Percentiles rank a stretch among this genome's conserved stretches.
Conservation (phyloP, 1,140 invertebrate species). For the Ladona fulva region DNA sequence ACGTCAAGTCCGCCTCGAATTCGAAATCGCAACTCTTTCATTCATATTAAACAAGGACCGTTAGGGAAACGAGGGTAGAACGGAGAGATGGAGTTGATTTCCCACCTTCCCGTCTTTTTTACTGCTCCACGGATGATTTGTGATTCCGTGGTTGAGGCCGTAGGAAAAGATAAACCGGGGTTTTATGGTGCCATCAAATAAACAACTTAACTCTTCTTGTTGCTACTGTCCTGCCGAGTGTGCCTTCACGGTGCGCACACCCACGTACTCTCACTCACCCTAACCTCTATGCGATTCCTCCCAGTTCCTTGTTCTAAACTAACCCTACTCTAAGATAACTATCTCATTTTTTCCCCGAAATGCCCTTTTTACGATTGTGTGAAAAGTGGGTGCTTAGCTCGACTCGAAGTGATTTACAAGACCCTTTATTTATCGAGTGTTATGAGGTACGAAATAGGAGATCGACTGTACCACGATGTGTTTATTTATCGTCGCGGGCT, state of each 20-base stretch:
- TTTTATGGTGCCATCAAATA: slow-evolving; percentile 46
- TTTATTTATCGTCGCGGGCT: too few species aligned
- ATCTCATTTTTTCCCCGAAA: too few species aligned
- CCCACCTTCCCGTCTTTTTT: neutral
- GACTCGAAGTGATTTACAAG: too few species aligned
- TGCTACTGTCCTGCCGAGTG: slow-evolving; percentile 21
- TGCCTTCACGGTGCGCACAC: neutral
- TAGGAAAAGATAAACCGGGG: slow-evolving; percentile 38
- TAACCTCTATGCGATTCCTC: too few species aligned
- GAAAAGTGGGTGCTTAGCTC: too few species aligned
- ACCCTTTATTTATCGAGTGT: too few species aligned
- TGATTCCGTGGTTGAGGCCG: slow-evolving; percentile 9
- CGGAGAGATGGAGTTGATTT: neutral
- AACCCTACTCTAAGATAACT: too few species aligned
- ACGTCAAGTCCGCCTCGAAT: neutral
- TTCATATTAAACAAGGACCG: neutral
- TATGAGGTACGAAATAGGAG: too few species aligned
- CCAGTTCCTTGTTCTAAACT: too few species aligned
- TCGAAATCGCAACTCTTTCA: neutral
- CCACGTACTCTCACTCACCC: too few species aligned
- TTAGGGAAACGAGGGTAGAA: neutral
- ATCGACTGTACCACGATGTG: too few species aligned
- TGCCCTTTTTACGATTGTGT: too few species aligned
- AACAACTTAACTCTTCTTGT: slow-evolving; percentile 44
- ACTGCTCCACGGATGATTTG: slow-evolving; percentile 12